A percentile compares a stretch with the other conserved stretches of the same genome.
phyloP scores from a whole-genome alignment of 1,140 invertebrate species.

The Samia ricini region DNA sequence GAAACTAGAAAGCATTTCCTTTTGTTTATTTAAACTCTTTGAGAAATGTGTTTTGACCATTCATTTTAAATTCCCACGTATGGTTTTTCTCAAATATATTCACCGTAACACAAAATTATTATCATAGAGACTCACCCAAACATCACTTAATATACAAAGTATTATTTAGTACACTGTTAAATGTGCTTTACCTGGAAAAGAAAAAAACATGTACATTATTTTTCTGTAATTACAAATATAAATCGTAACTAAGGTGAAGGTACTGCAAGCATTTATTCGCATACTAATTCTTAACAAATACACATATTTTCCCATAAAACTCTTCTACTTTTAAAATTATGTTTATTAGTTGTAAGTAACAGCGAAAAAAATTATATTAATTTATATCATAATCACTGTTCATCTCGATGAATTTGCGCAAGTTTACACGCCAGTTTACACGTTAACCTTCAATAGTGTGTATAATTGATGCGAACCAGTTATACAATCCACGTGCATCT shows the following conservation, averaged over 20 bases:
- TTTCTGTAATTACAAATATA: not conserved
- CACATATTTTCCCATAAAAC: too few species aligned
- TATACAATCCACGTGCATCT: slow-evolving; percentile 10
- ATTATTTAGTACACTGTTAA: not conserved
- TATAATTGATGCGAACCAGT: slow-evolving; percentile 1
- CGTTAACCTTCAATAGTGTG: not conserved
- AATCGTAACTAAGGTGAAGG: not conserved
- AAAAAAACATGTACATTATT: slow-evolving; percentile 4
- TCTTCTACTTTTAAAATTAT: too few species aligned
- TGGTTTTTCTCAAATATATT: too few species aligned
- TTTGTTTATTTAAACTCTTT: too few species aligned
- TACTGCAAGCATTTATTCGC: too few species aligned
- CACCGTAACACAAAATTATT: too few species aligned
- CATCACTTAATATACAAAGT: not conserved
- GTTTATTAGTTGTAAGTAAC: too few species aligned
- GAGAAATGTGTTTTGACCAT: too few species aligned
- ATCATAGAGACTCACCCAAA: not conserved
- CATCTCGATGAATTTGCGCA: not conserved
- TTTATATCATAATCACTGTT: not conserved
- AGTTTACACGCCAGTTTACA: not conserved
- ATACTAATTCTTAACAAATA: too few species aligned
- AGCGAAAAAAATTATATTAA: too few species aligned
- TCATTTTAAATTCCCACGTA: too few species aligned
- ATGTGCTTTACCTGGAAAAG: slow-evolving; percentile 6
- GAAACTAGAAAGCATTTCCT: too few species aligned